phyloP scores from a whole-genome alignment of 2,888 invertebrate genomes.

The Kuschelorhynchus macadamiae region DNA sequence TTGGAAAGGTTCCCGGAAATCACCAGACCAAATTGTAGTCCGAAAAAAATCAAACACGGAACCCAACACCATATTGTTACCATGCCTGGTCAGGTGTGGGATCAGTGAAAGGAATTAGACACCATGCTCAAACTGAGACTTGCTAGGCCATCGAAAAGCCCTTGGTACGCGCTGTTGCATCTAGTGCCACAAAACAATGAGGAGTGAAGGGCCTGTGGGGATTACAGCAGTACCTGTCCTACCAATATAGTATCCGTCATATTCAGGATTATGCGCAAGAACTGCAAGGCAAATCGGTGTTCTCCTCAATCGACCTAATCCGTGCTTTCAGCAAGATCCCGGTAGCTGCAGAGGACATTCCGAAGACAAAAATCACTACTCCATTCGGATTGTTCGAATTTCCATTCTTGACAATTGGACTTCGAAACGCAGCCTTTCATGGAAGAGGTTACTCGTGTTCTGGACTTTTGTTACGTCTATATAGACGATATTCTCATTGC shows the following conservation, averaged over 20 bases:
- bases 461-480: no score
- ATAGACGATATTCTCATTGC: no score
- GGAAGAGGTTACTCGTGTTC: no score
- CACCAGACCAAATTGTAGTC: no score
- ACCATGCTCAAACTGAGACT: constrained; percentile 56
- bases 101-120: no score
- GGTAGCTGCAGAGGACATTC: constrained; percentile 6
- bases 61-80: no score
- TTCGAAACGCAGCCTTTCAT: no score
- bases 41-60: no score
- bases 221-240: constrained; percentile 57
- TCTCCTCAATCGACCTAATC: constrained; percentile 16
- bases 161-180: constrained; percentile 62
- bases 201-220: constrained; percentile 61
- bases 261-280: constrained; percentile 60
- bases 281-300: constrained; percentile 51
- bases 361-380: constrained; percentile 5
- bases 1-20: no score
- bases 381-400: constrained; percentile 23
- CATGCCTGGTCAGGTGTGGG: no score
- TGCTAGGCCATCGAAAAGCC: constrained; percentile 51
- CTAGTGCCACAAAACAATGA: constrained; percentile 57
- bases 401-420: neutral
- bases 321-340: constrained; percentile 14
- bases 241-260: constrained; percentile 58